Percentiles rank a stretch among this genome's conserved stretches.
These are phyloP conservation scores for Tiliacea aurago DNA, from an alignment of 2,888 invertebrate genomes.

Conservation along the genomic window DNA sequence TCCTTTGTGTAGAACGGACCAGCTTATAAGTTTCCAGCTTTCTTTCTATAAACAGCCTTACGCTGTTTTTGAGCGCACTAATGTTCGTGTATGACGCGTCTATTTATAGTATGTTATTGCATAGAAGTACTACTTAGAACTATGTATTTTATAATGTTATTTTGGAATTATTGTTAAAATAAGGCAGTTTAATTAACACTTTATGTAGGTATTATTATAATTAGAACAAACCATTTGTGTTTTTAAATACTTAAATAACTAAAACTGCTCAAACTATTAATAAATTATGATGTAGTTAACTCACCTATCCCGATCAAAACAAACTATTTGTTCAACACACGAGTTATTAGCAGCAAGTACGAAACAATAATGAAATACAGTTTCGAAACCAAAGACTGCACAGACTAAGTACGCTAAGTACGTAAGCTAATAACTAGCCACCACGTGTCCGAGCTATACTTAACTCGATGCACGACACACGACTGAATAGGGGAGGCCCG, in stretches of 20 bases:
- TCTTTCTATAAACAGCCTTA: too few species aligned
- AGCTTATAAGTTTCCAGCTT: too few species aligned
- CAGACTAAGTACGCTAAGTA: neutral
- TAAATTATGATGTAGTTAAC: neutral
- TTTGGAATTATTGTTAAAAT: neutral
- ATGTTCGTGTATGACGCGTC: too few species aligned
- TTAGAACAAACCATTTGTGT: neutral
- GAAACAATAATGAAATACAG: neutral
- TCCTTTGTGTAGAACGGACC: too few species aligned
- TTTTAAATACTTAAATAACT: neutral
- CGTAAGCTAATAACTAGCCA: neutral
- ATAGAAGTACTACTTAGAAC: too few species aligned
- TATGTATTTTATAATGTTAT: too few species aligned
- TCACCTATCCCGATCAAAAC: slow-evolving; percentile 23
- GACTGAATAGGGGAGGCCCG: neutral
- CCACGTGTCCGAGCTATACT: slow-evolving; percentile 15
- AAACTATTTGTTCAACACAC: neutral
- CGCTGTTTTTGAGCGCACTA: too few species aligned
- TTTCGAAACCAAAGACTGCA: neutral
- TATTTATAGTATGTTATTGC: too few species aligned
- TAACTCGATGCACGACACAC: slow-evolving; percentile 2
- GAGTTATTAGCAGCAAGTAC: slow-evolving; percentile 4
- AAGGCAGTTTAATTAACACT: neutral
- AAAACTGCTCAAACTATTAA: neutral
- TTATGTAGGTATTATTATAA: neutral